These are phyloP conservation scores for Crematogaster levior DNA, from an alignment of 2,888 invertebrate genomes.

Conservation along the genomic window DNA sequence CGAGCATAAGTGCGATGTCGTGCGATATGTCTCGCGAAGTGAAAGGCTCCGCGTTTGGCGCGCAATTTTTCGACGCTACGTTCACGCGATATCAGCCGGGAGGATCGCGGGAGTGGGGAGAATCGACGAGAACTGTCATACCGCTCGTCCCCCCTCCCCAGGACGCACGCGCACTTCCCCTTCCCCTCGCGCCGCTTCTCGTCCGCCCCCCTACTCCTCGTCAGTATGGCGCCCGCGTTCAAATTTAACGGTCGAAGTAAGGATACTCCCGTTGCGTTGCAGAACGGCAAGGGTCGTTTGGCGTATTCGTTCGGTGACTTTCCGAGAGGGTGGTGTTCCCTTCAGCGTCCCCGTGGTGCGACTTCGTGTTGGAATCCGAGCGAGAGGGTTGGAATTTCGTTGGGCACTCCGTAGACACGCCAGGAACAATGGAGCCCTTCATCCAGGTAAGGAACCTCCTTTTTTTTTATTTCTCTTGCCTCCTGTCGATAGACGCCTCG, in stretches of 20 bases:
- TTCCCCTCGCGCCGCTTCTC: neutral
- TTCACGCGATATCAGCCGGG: neutral
- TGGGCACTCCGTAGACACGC: neutral
- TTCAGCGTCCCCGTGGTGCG: neutral
- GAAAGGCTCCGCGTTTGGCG: slow-evolving; percentile 7
- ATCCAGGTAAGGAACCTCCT: slow-evolving; percentile 87
- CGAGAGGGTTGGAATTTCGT: neutral
- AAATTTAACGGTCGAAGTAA: slow-evolving; percentile 80
- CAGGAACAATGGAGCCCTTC: slow-evolving; percentile 88
- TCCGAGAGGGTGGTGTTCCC: neutral
- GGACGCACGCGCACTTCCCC: neutral
- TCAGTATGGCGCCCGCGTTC: slow-evolving; percentile 78
- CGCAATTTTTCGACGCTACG: neutral
- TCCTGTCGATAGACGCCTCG: neutral
- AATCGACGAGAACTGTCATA: slow-evolving; percentile 52
- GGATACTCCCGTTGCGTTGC: slow-evolving; percentile 41
- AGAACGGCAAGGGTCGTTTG: neutral
- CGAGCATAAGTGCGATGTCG: neutral
- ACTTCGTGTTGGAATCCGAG: neutral
- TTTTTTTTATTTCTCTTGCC: neutral
- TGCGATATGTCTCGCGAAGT: neutral
- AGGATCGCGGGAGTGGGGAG: neutral
- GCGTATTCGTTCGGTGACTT: neutral
- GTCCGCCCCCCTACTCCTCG: neutral
- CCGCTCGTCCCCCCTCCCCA: neutral